A percentile compares a stretch with the other conserved stretches of the same genome.
Conservation (phyloP, 1,140 invertebrate species). For the Habropoda laboriosa region DNA sequence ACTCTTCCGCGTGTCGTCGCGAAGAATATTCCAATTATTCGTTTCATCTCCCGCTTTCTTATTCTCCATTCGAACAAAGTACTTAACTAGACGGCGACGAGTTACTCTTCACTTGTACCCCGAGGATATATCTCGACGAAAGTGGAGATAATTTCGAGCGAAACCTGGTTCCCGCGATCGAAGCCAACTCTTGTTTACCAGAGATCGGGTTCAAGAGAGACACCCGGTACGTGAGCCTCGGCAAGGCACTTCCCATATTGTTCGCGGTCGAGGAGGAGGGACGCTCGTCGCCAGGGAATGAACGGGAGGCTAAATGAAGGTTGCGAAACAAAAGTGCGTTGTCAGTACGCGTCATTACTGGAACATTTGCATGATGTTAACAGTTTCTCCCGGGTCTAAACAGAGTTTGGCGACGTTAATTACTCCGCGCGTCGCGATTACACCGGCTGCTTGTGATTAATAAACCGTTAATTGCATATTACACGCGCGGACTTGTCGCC, state of each 20-base stretch:
- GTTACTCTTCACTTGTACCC: no score
- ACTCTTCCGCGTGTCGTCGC: no score
- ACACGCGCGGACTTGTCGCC: conserved; percentile 28
- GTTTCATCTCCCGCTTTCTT: no score
- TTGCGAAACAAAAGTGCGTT: conserved; percentile 57
- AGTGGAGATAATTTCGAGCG: no score
- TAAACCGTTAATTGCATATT: conserved; percentile 53
- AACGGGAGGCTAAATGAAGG: conserved; percentile 52
- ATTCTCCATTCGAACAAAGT: no score
- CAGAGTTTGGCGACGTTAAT: conserved; percentile 52
- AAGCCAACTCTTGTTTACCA: no score
- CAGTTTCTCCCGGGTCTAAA: conserved; percentile 33
- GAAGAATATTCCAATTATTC: no score
- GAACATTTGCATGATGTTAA: conserved; percentile 55
- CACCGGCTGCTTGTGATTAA: conserved; percentile 44
- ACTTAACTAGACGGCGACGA: no score
- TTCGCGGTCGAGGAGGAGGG: conserved; percentile 46
- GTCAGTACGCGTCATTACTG: conserved; percentile 55
- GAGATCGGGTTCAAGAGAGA: neutral
- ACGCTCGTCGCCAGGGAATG: conserved; percentile 45
- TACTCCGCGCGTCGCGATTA: conserved; percentile 44
- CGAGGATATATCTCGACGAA: no score
- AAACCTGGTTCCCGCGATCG: no score
- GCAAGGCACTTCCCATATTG: conserved; percentile 49
- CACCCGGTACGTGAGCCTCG: conserved; percentile 33